A percentile compares a stretch with the other conserved stretches of the same genome.
Evolutionary conservation across 2,113 vertebrate genomes (phyloP).

Genomic region (Burhinus bistriatus): DNA sequence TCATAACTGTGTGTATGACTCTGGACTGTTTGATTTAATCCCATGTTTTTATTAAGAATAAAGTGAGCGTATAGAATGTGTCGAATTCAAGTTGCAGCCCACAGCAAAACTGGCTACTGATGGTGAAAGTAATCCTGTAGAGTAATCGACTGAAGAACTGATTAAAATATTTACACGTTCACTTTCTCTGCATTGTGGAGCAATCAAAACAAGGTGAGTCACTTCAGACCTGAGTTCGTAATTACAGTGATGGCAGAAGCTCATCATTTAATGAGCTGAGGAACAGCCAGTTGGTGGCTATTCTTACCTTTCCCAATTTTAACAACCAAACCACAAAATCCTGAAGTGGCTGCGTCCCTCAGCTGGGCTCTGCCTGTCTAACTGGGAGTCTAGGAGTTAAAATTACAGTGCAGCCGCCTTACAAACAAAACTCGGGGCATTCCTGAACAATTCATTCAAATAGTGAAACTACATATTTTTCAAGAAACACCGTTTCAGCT

Average conservation of each 20-base stretch:
- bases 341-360: no score
- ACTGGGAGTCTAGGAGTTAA: not conserved
- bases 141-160: not conserved
- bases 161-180: not conserved
- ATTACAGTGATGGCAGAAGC: not conserved
- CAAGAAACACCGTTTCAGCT: not conserved
- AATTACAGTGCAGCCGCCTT: not conserved
- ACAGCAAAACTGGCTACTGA: not conserved
- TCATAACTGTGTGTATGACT: not conserved
- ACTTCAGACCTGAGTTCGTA: not conserved
- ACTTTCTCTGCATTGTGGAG: not conserved
- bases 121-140: not conserved
- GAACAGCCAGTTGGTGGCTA: not conserved
- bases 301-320: not conserved
- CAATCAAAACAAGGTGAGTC: not conserved
- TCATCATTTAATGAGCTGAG: not conserved
- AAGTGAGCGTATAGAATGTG: rapidly evolving
- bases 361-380: not conserved
- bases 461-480: no score
- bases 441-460: not conserved
- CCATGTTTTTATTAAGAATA: not conserved
- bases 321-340: not conserved
- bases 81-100: not conserved
- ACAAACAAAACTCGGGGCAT: not conserved
- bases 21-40: not conserved